phyloP scores from a whole-genome alignment of 2,888 invertebrate genomes.

The Nomada goodeniana region DNA sequence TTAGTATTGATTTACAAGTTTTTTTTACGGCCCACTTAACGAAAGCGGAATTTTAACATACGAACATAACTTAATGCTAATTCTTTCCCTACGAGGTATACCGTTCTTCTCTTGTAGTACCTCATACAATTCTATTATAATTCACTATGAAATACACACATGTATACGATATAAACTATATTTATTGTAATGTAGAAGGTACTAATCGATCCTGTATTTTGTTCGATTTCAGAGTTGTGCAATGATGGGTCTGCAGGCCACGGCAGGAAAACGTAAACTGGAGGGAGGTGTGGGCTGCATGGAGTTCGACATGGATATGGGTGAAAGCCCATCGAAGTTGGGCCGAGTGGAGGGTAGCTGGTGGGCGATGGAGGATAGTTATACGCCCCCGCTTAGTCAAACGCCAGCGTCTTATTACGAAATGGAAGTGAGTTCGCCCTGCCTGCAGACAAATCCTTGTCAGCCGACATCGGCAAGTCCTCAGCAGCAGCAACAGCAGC shows the following conservation, averaged over 20 bases:
- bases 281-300: constrained; percentile 85
- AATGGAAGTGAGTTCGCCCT: constrained; percentile 79
- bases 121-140: neutral
- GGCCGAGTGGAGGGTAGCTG: constrained; percentile 83
- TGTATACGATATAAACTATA: neutral
- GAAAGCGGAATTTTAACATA: too few relatives aligned
- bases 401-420: constrained; percentile 80
- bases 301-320: constrained; percentile 85
- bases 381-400: constrained; percentile 76
- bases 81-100: neutral
- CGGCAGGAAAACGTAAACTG: constrained; percentile 89
- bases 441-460: constrained; percentile 79
- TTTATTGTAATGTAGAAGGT: neutral
- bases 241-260: constrained; percentile 91
- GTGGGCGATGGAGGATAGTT: constrained; percentile 83
- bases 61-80: too few relatives aligned
- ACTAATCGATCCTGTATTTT: neutral
- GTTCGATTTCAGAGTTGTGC: constrained; percentile 86
- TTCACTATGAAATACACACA: neutral
- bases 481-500: constrained; percentile 74
- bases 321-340: constrained; percentile 87
- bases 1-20: neutral
- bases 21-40: neutral
- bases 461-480: constrained; percentile 72
- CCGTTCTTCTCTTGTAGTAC: neutral